Conservation (phyloP, 2,113 vertebrate species). For the Equus przewalskii region DNA sequence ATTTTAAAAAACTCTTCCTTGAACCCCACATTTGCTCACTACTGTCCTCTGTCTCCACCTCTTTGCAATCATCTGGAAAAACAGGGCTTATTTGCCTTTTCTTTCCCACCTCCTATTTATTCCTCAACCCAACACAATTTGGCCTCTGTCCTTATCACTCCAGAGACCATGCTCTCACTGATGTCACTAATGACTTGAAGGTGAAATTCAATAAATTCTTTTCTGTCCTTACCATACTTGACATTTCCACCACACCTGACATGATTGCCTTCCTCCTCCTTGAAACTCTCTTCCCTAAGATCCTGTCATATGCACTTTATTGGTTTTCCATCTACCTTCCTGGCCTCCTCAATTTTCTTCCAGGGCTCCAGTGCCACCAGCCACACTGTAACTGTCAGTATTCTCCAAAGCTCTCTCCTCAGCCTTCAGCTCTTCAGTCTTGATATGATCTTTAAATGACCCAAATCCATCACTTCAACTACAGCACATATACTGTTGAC, state of each 20-base stretch:
- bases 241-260: neutral
- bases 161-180: neutral
- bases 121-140: neutral
- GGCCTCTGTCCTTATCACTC: neutral
- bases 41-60: neutral
- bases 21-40: neutral
- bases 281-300: neutral
- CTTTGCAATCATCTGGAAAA: neutral
- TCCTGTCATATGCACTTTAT: neutral
- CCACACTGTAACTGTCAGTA: neutral
- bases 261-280: neutral
- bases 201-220: neutral
- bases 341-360: neutral
- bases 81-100: neutral
- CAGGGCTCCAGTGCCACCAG: neutral
- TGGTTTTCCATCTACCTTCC: neutral
- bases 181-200: neutral
- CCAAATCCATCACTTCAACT: neutral
- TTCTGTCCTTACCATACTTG: neutral
- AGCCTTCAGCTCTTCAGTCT: constrained; percentile 20
- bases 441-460: neutral
- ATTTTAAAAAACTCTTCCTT: constrained; percentile 24
- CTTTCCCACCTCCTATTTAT: neutral
- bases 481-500: neutral
- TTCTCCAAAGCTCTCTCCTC: neutral